Conservation (phyloP, 2,797 vertebrate genomes). For the Lepus townsendii region DNA sequence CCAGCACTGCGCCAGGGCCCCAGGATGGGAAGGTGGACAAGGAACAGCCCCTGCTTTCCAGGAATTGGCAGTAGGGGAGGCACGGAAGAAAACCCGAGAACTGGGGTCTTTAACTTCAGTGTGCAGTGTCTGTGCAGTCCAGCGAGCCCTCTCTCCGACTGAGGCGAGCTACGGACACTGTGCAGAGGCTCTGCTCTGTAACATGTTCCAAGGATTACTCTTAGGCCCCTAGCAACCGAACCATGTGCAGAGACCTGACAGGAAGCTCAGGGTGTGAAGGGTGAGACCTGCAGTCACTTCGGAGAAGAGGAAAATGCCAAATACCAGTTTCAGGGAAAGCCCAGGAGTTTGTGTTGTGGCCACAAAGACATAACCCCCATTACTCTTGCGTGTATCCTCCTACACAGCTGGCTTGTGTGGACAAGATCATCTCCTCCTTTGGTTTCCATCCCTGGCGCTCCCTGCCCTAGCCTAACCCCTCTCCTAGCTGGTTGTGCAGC, state of each 20-base stretch:
- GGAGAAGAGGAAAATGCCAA: background rate
- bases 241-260: background rate
- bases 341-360: background rate
- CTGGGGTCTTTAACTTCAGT: background rate
- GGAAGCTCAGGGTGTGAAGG: background rate
- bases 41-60: background rate
- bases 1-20: background rate
- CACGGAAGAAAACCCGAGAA: rapidly evolving
- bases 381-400: background rate
- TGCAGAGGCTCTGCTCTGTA: no score
- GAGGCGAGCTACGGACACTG: no score
- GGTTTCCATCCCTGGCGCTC: background rate
- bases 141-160: background rate
- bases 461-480: background rate
- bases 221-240: background rate
- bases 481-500: rapidly evolving
- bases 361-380: background rate
- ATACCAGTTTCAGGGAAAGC: background rate
- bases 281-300: background rate
- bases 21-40: background rate
- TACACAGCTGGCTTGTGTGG: background rate
- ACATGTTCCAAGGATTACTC: background rate
- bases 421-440: background rate
- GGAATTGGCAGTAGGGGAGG: rapidly evolving
- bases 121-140: background rate